Evolutionary conservation across 1,140 invertebrate species (phyloP).

Genomic region (Prorops nasuta): DNA sequence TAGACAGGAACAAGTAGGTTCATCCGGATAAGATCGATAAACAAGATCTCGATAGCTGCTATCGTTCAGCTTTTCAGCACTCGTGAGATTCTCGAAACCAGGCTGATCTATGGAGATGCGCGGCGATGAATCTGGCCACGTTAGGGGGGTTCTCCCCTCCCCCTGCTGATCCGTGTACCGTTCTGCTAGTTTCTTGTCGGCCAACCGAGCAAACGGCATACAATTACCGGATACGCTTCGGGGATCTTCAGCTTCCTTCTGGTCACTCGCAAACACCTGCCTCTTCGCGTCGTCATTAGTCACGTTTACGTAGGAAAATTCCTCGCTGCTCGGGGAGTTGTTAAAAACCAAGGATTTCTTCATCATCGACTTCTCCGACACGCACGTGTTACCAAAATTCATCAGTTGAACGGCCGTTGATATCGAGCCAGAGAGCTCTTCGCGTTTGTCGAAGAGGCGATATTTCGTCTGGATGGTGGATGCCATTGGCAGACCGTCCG

Average conservation of each 20-base stretch:
- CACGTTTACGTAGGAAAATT: constrained; percentile 10
- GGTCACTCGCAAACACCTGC: no score
- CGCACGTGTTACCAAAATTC: constrained; percentile 31
- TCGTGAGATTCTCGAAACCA: constrained; percentile 34
- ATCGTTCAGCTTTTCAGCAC: constrained; percentile 41
- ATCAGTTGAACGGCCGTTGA: constrained; percentile 29
- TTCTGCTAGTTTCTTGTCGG: no score
- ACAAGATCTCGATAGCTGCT: constrained; percentile 30
- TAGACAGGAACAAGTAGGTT: constrained; percentile 34
- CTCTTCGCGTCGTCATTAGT: neutral
- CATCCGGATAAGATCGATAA: constrained; percentile 35
- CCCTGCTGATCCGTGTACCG: no score
- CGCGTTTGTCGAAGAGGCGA: constrained; percentile 19
- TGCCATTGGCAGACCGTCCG: constrained; percentile 13
- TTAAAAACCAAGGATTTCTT: constrained; percentile 24
- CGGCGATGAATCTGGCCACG: constrained; percentile 20
- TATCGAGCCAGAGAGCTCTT: constrained; percentile 21
- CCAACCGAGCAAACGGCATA: no score
- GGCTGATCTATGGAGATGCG: constrained; percentile 26
- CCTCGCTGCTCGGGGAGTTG: constrained; percentile 16
- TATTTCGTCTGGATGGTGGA: constrained; percentile 24
- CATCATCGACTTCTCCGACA: constrained; percentile 17
- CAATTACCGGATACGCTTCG: no score
- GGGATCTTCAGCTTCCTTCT: no score
- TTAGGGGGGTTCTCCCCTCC: no score